These are phyloP conservation scores for Tarsius wallacei DNA, from an alignment of 2,797 vertebrate species.

Conservation along the genomic window DNA sequence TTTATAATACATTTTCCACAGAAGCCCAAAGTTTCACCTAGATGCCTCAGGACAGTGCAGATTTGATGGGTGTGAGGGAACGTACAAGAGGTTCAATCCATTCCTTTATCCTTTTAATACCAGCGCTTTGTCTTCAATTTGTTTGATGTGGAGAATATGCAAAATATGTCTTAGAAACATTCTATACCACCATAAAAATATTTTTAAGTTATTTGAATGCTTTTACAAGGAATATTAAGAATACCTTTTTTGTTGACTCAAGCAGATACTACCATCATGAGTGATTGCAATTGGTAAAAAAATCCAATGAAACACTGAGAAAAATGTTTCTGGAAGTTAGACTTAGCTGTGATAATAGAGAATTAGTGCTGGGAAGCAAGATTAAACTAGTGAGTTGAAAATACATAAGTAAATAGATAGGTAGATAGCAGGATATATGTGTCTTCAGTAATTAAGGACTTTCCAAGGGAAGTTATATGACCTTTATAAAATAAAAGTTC, in stretches of 20 bases:
- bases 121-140: not conserved
- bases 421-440: not conserved
- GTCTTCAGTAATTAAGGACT: not conserved
- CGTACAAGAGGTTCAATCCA: not conserved
- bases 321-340: not conserved
- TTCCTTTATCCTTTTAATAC: not conserved
- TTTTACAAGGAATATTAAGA: not conserved
- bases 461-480: not conserved
- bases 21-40: not conserved
- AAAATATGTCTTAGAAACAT: not conserved
- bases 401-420: not conserved
- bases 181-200: not conserved
- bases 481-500: not conserved
- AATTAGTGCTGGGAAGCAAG: not conserved
- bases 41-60: not conserved
- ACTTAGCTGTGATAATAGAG: not conserved
- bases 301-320: not conserved
- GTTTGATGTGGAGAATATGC: not conserved
- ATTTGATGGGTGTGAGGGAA: not conserved
- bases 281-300: not conserved
- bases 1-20: not conserved
- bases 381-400: not conserved
- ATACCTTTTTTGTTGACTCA: not conserved
- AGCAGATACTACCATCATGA: rapidly evolving
- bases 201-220: too few species aligned